Conservation (phyloP, 64 coral and sea anemone species). For the Actinia tenebrosa region DNA sequence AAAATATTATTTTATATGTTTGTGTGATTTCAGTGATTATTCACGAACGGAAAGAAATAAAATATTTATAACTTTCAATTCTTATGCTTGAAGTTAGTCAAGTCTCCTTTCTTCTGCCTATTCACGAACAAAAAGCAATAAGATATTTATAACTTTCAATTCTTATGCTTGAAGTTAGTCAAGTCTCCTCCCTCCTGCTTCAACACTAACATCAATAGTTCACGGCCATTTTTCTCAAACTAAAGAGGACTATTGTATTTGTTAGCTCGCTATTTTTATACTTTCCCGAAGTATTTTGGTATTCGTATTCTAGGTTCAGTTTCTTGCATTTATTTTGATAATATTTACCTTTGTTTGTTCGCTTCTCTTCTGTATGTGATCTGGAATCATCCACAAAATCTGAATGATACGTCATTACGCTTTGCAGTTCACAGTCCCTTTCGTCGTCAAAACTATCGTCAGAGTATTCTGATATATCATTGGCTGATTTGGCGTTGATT, state of each 20-base stretch:
- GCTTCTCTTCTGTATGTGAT: background rate
- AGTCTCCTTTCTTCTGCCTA: background rate
- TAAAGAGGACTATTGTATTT: background rate
- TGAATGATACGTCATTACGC: constrained; percentile 6
- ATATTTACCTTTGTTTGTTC: background rate
- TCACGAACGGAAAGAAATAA: background rate
- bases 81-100: background rate
- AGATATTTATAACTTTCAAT: background rate
- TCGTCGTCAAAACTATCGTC: constrained; percentile 7
- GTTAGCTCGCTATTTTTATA: background rate
- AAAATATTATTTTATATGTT: background rate
- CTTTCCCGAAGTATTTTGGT: background rate
- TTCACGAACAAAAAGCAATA: background rate
- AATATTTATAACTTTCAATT: background rate
- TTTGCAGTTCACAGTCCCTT: constrained; percentile 8
- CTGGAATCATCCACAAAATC: background rate
- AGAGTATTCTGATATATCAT: background rate
- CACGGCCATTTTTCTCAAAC: background rate
- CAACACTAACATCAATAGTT: background rate
- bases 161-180: background rate
- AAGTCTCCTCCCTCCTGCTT: background rate
- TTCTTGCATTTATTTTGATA: background rate
- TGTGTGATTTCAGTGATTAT: background rate
- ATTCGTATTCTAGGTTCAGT: background rate
- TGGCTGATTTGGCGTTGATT: background rate